Base-by-base conservation (phyloP, 2,888 invertebrate species). In the Labia minor region DNA sequence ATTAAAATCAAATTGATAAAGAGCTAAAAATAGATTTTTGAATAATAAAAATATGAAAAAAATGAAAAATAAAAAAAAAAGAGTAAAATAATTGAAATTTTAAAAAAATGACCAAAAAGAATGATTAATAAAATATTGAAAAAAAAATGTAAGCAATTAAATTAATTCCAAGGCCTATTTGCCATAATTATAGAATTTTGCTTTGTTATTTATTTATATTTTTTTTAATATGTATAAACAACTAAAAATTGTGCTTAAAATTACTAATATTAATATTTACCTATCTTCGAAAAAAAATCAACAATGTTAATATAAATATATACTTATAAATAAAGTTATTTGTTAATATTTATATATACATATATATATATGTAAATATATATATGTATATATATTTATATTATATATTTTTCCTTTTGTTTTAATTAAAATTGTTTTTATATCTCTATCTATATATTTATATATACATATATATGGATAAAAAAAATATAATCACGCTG, bases 101-200 rank as follows among this genome's bases (percentile, higher is more conserved):
- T 16, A 65, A 70, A 67, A 70, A 63, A 67, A 49, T 10, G 4
- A 49, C n/a, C n/a, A 49, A 49, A 49, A 49, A 49, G 3, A 49
- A 49, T 8, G 8, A 26, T 6, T 10, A 16, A 49, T 4, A 49
- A 11, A 16, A 4, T 49, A 11, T 49, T 49, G 14, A 14, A 14
- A 49, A 49, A 49, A 49, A 16, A 49, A 8, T 4, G 4, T 10
- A n/a, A 49, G 16, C 49, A 49, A 49, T n/a, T n/a, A 49, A 49
- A 10, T n/a, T 49, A 49, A 49, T 49, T 49, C 49, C 49, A 49
- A 49, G 49, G 49, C 49, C 49, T 49, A 49, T 49, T 49, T 49
- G 49, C 49, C 49, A 49, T 49, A 3, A 26, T 26, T 3, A 26
- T 26, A 26, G 26, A 26, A 26, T 26, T 6, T 26, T 26, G 49